Evolutionary conservation across 2,113 vertebrate genomes (phyloP).

Genomic region (Hippocampus comes): DNA sequence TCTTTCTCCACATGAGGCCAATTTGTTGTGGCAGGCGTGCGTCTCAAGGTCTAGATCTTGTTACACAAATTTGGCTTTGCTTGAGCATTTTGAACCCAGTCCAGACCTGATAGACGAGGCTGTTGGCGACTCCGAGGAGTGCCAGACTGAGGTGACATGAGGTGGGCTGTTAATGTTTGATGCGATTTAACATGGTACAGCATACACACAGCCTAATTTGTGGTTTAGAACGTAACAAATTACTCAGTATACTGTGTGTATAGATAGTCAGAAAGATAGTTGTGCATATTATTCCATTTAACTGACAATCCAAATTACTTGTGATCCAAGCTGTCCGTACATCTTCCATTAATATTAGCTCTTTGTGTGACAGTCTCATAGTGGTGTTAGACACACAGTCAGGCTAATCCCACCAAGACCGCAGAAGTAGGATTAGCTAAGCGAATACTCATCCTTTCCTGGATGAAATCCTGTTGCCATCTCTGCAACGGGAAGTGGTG

Average conservation of each 20-base stretch:
- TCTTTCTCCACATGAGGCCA: conserved; percentile 66
- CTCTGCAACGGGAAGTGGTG: conserved; percentile 53
- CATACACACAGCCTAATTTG: conserved; percentile 58
- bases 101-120: conserved; percentile 66
- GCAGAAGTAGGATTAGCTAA: conserved; percentile 55
- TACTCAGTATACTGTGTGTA: conserved; percentile 40
- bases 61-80: conserved; percentile 74
- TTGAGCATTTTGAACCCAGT: conserved; percentile 62
- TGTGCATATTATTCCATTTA: conserved; percentile 15
- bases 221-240: conserved; percentile 59
- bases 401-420: conserved; percentile 43
- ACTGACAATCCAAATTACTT: conserved; percentile 19
- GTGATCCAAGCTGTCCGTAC: conserved; percentile 14
- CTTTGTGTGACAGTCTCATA: conserved; percentile 20
- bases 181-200: conserved; percentile 62
- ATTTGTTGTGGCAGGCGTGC: conserved; percentile 76
- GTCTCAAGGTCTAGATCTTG: conserved; percentile 72
- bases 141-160: conserved; percentile 57
- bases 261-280: conserved; percentile 11
- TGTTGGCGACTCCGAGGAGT: conserved; percentile 52
- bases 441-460: conserved; percentile 66
- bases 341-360: conserved; percentile 24
- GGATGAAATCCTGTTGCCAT: conserved; percentile 61
- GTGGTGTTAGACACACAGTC: conserved; percentile 31
- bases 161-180: conserved; percentile 67